These are phyloP conservation scores for Zaprionus vittiger DNA, from an alignment of 1,140 invertebrate genomes.

Conservation along the genomic window DNA sequence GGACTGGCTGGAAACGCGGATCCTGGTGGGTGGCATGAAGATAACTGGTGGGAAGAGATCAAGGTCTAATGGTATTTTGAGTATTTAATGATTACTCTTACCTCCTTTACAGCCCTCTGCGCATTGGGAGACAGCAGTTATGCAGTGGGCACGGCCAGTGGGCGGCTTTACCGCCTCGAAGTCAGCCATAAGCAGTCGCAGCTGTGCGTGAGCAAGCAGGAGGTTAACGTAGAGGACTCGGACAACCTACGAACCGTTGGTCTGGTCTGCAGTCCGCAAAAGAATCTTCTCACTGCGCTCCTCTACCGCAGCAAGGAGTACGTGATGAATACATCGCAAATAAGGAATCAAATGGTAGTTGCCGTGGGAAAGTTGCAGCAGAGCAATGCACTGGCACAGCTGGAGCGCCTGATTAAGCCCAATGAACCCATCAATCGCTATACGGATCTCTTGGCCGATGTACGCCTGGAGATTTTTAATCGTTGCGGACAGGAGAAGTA, in stretches of 20 bases:
- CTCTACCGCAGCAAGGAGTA: constrained; percentile 60
- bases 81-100: neutral
- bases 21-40: constrained; percentile 65
- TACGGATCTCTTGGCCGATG: constrained; percentile 51
- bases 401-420: constrained; percentile 5
- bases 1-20: constrained; percentile 38
- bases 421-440: constrained; percentile 43
- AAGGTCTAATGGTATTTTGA: neutral
- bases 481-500: constrained; percentile 38
- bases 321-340: neutral
- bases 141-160: constrained; percentile 36
- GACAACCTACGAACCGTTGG: constrained; percentile 52
- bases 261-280: constrained; percentile 39
- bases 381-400: constrained; percentile 30
- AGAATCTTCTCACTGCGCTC: constrained; percentile 50
- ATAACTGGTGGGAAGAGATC: constrained; percentile 50
- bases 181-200: constrained; percentile 34
- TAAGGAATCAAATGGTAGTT: constrained; percentile 12
- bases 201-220: constrained; percentile 33
- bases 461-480: constrained; percentile 56
- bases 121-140: constrained; percentile 15
- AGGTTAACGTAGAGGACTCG: constrained; percentile 12
- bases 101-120: constrained; percentile 22
- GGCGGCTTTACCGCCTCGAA: constrained; percentile 28
- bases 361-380: constrained; percentile 49